Conservation (phyloP, 2,797 vertebrate species). For the Lycodopsis pacificus region DNA sequence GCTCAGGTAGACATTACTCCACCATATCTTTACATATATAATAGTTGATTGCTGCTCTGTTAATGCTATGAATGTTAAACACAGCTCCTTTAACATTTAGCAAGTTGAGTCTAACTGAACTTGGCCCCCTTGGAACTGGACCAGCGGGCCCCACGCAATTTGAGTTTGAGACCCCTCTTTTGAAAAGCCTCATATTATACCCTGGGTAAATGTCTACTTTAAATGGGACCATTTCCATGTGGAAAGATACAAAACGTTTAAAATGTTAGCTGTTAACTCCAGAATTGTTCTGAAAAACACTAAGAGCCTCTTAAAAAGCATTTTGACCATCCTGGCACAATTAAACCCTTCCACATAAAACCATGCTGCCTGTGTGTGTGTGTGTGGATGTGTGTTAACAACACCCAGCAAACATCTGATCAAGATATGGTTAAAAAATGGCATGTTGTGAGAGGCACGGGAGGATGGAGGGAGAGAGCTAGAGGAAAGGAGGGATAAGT, state of each 20-base stretch:
- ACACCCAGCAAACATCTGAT: constrained; percentile 3
- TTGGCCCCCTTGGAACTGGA: neutral
- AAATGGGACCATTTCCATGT: neutral
- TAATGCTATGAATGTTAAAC: neutral
- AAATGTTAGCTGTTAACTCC: neutral
- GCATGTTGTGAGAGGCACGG: constrained; percentile 23
- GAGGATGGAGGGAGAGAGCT: constrained; percentile 22
- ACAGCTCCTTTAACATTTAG: neutral
- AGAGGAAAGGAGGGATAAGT: constrained; percentile 49
- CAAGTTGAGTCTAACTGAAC: neutral
- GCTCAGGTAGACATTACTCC: neutral
- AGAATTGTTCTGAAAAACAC: neutral
- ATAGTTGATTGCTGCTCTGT: neutral
- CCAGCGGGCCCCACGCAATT: neutral
- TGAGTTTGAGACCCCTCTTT: neutral
- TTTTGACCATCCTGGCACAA: neutral
- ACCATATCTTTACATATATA: neutral
- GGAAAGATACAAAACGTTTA: neutral
- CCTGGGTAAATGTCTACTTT: neutral
- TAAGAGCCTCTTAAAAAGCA: constrained; percentile 7
- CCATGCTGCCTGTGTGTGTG: neutral
- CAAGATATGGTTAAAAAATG: constrained; percentile 1
- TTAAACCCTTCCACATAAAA: neutral
- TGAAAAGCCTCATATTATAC: neutral
- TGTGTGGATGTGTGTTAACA: neutral